phyloP scores from a whole-genome alignment of 2,888 invertebrate genomes.

The Notodonta dromedarius region DNA sequence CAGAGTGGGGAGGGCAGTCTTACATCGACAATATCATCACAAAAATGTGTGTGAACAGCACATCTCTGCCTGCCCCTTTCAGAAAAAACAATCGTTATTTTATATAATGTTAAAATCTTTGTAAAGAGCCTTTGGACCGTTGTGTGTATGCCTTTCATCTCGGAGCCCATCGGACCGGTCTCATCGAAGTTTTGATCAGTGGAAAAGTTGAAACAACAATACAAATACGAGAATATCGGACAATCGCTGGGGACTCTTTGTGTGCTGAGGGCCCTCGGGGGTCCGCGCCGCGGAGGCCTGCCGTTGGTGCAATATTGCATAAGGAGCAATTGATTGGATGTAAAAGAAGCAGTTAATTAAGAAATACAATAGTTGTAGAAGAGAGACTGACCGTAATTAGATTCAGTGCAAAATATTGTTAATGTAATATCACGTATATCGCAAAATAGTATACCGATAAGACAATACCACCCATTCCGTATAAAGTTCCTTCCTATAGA shows the following conservation, averaged over 20 bases:
- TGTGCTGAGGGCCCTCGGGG: background rate
- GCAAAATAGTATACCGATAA: too few species aligned
- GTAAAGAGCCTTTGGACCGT: background rate
- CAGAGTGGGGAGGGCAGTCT: too few species aligned
- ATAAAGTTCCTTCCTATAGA: too few species aligned
- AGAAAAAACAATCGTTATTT: too few species aligned
- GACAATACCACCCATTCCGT: too few species aligned
- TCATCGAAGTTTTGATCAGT: background rate
- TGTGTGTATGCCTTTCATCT: background rate
- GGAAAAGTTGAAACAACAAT: conserved; percentile 3
- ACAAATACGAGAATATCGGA: background rate
- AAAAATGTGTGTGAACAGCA: too few species aligned
- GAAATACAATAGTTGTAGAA: too few species aligned
- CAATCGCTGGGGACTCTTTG: background rate
- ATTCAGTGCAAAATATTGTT: too few species aligned
- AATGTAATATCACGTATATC: too few species aligned
- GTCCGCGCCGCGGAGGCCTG: background rate
- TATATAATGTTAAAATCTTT: background rate
- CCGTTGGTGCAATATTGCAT: background rate
- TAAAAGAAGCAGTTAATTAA: background rate
- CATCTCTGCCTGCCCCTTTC: too few species aligned
- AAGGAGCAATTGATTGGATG: background rate
- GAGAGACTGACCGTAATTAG: too few species aligned
- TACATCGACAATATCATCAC: too few species aligned
- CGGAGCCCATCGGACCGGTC: background rate